Evolutionary conservation across 2,888 invertebrate species (phyloP), one percentile per base, ranked within the genome.

Genomic region (Netelia fuscicornis): DNA sequence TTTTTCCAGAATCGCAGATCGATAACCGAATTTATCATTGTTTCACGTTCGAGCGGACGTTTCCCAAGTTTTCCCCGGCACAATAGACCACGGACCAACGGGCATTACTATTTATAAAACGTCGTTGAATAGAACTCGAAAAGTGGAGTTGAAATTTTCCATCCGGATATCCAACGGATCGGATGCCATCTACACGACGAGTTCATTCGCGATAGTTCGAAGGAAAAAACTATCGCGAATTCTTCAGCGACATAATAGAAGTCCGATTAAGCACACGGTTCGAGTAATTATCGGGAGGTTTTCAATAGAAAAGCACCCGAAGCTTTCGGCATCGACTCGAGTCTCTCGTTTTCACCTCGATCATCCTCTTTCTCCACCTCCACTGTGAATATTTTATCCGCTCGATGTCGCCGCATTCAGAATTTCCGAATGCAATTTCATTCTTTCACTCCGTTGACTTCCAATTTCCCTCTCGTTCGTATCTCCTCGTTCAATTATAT

Each of bases 341-440:
- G 25, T 37, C 48, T 48, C 48, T 48, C 48, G 3, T 25, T 74
- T 74, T 62, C 60, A 11, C 54, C 60, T 48, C 48, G 17, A 58
- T 58, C 58, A 65, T 23, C 20, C 56, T 52, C 23, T 17, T 0
- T 17, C 11, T 30, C 75, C 64, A 52, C 75, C 54, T 42, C 42
- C 11, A 20, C 20, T 68, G 48, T 52, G 58, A 52, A 65, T 70
- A 62, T 75, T 75, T 62, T 42, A 81, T 68, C 68, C 58, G 23
- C 68, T 62, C 60, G 72, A 74, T 60, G 48, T 48, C 54, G 25
- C 37, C 20, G 30, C 75, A 75, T 75, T 81, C 75, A 64, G 52
- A 62, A 68, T 75, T 75, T 68, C 48, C 58, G 37, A 68, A 70
- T 54, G 75, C 75, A 81, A 81, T 81, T 62, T 54, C 75, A 64